Evolutionary conservation across 2,888 invertebrate species (phyloP).

Genomic region (Andricus curvator): DNA sequence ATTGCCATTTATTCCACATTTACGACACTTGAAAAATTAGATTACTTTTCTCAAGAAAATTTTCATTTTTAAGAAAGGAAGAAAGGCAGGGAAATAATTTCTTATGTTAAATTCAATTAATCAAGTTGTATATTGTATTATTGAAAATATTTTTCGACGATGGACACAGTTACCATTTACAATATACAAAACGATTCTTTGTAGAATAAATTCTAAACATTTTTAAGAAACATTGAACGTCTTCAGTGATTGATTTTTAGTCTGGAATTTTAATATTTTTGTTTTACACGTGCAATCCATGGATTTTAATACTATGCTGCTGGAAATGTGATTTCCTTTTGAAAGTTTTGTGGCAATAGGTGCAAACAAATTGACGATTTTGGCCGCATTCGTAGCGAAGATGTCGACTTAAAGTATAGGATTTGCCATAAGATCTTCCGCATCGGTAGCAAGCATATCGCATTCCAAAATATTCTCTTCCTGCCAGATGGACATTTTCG

Average conservation of each 20-base stretch:
- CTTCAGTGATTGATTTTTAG: no score
- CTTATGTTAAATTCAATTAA: not conserved
- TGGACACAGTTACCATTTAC: no score
- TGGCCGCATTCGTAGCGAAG: constrained; percentile 75
- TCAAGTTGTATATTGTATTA: not conserved
- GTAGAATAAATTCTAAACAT: not conserved
- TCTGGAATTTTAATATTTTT: no score
- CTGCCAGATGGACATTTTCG: not conserved
- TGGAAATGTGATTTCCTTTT: constrained; percentile 70
- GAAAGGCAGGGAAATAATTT: not conserved
- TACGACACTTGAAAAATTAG: not conserved
- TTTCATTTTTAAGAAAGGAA: not conserved
- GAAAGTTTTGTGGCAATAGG: constrained; percentile 68
- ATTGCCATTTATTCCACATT: not conserved
- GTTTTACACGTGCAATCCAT: constrained; percentile 12
- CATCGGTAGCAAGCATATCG: constrained; percentile 63
- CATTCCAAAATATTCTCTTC: constrained; percentile 12
- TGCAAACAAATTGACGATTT: constrained; percentile 70
- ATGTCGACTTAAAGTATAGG: constrained; percentile 81
- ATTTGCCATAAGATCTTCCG: constrained; percentile 78
- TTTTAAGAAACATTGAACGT: no score
- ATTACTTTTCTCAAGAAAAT: not conserved
- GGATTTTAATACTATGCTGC: constrained; percentile 70
- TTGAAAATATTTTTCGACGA: not conserved
- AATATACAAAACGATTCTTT: not conserved